Evolutionary conservation across 2,113 vertebrate genomes (phyloP).

Genomic region (Amazona vittata): DNA sequence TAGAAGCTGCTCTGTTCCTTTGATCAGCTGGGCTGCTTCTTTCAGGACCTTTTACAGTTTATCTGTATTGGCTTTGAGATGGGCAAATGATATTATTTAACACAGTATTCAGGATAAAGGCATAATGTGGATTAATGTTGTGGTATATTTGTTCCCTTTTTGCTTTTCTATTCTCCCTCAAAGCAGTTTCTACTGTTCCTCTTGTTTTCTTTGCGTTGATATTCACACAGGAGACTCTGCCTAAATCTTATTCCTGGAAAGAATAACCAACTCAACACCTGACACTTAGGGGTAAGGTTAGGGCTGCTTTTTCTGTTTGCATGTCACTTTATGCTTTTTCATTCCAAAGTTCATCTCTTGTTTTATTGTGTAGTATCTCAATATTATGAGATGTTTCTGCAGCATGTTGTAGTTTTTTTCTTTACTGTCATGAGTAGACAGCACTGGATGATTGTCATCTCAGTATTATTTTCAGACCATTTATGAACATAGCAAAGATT

Average conservation of each 20-base stretch:
- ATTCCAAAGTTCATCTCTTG: neutral
- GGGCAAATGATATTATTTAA: neutral
- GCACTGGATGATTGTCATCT: neutral
- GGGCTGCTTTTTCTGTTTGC: neutral
- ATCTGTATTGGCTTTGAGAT: neutral
- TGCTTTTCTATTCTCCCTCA: neutral
- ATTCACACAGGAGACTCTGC: neutral
- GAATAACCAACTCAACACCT: neutral
- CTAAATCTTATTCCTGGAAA: neutral
- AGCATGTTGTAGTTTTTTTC: neutral
- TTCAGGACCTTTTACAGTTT: neutral
- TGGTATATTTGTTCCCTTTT: neutral
- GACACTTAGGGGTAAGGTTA: neutral
- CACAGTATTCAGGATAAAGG: neutral
- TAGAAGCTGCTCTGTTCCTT: neutral
- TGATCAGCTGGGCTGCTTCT: neutral
- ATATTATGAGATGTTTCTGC: neutral
- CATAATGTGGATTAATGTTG: neutral
- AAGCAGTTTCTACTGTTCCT: neutral
- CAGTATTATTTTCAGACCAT: neutral
- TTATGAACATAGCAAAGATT: neutral
- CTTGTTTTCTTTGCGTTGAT: neutral
- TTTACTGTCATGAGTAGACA: neutral
- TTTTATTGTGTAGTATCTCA: neutral
- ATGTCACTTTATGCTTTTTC: neutral